Evolutionary conservation across 2,797 vertebrate species (phyloP).

Genomic region (Hyperoplus lanceolatus): DNA sequence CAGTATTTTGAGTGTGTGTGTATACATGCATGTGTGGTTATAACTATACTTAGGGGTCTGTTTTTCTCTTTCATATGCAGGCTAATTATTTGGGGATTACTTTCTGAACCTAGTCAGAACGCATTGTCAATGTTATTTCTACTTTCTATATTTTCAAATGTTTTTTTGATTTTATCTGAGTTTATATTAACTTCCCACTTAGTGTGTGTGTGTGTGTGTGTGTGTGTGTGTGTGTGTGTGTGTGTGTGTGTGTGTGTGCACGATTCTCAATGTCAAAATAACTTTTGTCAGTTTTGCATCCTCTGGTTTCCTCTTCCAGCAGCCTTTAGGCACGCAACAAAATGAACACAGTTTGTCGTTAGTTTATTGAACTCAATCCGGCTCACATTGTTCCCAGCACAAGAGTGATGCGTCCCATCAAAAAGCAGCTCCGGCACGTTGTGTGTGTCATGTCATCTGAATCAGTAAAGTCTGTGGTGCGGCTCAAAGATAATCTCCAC

Average conservation of each 20-base stretch:
- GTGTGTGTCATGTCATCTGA: conserved; percentile 59
- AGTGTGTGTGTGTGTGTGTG: not conserved
- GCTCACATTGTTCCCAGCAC: conserved; percentile 23
- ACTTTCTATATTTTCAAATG: conserved; percentile 15
- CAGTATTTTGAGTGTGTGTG: conserved; percentile 4
- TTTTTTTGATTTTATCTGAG: conserved; percentile 5
- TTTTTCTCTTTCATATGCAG: conserved; percentile 61
- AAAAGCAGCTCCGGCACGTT: conserved; percentile 32
- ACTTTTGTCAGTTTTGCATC: not conserved
- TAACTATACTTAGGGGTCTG: conserved; percentile 29
- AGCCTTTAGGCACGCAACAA: conserved; percentile 27
- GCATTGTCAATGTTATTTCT: conserved; percentile 49
- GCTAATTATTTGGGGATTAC: conserved; percentile 26
- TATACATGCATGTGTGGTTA: conserved; percentile 20
- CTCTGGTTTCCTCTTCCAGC: not conserved
- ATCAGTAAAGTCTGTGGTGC: conserved; percentile 51
- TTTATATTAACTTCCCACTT: not conserved
- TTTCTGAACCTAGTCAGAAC: conserved; percentile 8
- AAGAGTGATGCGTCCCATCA: conserved; percentile 33
- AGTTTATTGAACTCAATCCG: conserved; percentile 42
- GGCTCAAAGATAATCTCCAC: conserved; percentile 73
- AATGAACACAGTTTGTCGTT: conserved; percentile 27
- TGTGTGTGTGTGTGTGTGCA: not conserved
- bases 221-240: not conserved
- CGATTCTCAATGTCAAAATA: conserved; percentile 21